phyloP scores from a whole-genome alignment of 2,113 vertebrate genomes.

The Oryctolagus cuniculus region mOryCun1.1 NC_091442.1:77520001-77520500 shows the following conservation, averaged over 20 bases:
- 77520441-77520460: constrained; percentile 41
- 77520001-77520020: constrained; percentile 49
- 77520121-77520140: neutral
- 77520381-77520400: constrained; percentile 31
- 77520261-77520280: constrained; percentile 45
- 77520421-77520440: neutral
- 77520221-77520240: neutral
- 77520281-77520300: constrained; percentile 9
- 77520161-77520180: constrained; percentile 36
- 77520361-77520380: neutral
- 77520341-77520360: neutral
- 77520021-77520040: constrained; percentile 34
- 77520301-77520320: constrained; percentile 30
- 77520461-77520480: constrained; percentile 39
- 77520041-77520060: constrained; percentile 38
- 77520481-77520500: neutral
- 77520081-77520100: neutral
- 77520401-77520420: neutral
- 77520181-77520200: constrained; percentile 7
- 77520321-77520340: constrained; percentile 49
- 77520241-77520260: constrained; percentile 39
- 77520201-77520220: constrained; percentile 13
- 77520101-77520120: constrained; percentile 30
- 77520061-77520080: constrained; percentile 51
- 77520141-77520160: neutral